phyloP scores from a whole-genome alignment of 2,113 vertebrate genomes.

The Phoenicopterus ruber region DNA sequence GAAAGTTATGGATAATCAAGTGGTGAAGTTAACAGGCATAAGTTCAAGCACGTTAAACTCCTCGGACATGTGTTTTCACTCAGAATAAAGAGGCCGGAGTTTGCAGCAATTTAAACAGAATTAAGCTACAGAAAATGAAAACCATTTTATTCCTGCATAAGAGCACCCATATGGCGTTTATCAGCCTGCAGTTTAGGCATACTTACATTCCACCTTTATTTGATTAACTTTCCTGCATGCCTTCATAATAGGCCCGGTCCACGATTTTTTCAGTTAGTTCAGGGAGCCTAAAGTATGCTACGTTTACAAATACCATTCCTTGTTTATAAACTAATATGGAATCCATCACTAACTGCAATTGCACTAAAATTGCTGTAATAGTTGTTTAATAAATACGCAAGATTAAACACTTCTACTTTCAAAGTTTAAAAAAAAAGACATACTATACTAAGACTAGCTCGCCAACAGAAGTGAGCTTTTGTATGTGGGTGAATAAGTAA shows the following conservation, averaged over 20 bases:
- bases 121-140: constrained; percentile 55
- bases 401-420: neutral
- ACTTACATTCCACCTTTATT: constrained; percentile 40
- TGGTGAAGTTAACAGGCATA: constrained; percentile 22
- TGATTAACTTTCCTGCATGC: constrained; percentile 31
- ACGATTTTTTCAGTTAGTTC: neutral
- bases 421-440: neutral
- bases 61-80: constrained; percentile 55
- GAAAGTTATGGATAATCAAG: constrained; percentile 23
- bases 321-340: neutral
- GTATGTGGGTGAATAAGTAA: neutral
- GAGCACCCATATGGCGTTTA: constrained; percentile 20
- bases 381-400: neutral
- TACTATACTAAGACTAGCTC: neutral
- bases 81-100: constrained; percentile 25
- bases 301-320: neutral
- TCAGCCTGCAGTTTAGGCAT: constrained; percentile 5
- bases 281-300: neutral
- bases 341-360: neutral
- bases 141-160: constrained; percentile 6
- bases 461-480: neutral
- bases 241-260: neutral
- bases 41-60: constrained; percentile 21
- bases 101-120: constrained; percentile 57
- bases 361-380: neutral